These are phyloP conservation scores for Zaprionus ghesquierei DNA, from an alignment of 1,140 invertebrate species.

Conservation along the genomic window DNA sequence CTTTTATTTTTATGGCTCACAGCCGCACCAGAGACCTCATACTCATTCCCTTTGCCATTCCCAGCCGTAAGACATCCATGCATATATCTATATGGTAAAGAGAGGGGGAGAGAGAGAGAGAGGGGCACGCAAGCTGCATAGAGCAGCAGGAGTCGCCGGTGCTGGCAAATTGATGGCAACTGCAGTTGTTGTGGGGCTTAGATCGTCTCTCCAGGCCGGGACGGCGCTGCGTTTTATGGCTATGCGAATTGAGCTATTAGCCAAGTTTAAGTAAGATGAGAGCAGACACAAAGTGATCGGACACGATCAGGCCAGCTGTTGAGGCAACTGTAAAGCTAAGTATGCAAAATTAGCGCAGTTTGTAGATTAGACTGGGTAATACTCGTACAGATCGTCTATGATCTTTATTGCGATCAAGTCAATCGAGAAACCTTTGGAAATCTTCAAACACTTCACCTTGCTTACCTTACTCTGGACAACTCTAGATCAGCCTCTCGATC, in stretches of 20 bases:
- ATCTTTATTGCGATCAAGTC: too few species aligned
- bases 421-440: too few species aligned
- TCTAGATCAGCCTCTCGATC: not conserved
- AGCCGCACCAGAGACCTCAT: not conserved
- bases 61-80: not conserved
- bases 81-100: too few species aligned
- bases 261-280: conserved; percentile 23
- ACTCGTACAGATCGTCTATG: too few species aligned
- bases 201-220: not conserved
- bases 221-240: conserved; percentile 52
- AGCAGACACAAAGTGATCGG: not conserved
- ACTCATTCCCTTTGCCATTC: not conserved
- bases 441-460: not conserved
- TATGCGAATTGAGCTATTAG: conserved; percentile 74
- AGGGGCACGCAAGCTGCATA: too few species aligned
- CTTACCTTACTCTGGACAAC: not conserved
- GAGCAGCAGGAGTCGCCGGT: conserved; percentile 20
- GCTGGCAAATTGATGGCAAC: conserved; percentile 30
- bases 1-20: conserved; percentile 73
- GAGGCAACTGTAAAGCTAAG: not conserved
- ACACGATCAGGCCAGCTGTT: not conserved
- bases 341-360: not conserved
- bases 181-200: conserved; percentile 1
- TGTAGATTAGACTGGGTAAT: not conserved
- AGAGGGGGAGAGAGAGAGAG: not conserved